These are phyloP conservation scores for Brevipalpus yothersi DNA, from an alignment of 1,140 invertebrate genomes.

Conservation along the genomic window DNA sequence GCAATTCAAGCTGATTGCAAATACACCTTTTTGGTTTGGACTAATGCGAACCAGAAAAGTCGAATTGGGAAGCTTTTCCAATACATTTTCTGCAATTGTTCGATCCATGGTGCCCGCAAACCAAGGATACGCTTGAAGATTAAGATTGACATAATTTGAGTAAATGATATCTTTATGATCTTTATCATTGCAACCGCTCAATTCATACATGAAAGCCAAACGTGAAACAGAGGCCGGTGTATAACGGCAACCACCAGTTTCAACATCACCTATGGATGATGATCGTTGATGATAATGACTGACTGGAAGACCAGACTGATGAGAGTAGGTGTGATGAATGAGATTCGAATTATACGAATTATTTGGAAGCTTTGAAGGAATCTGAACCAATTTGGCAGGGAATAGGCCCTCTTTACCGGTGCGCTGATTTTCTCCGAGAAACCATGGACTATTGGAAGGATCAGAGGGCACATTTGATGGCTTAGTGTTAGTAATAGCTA, in stretches of 20 bases:
- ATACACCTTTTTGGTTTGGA: conserved; percentile 27
- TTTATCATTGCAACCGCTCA: neutral
- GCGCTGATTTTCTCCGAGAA: conserved; percentile 11
- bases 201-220: neutral
- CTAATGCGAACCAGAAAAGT: conserved; percentile 66
- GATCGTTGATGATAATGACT: too few species aligned
- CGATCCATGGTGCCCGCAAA: conserved; percentile 22
- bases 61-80: conserved; percentile 53
- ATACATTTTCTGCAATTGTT: conserved; percentile 42
- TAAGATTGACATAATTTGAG: conserved; percentile 26
- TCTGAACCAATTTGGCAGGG: conserved; percentile 11
- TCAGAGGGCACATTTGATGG: neutral
- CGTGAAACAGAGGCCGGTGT: too few species aligned
- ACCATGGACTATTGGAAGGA: conserved; percentile 1
- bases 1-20: conserved; percentile 57
- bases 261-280: too few species aligned
- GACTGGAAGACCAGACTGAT: too few species aligned
- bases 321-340: too few species aligned
- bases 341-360: too few species aligned
- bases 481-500: conserved; percentile 12
- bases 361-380: too few species aligned
- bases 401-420: conserved; percentile 15
- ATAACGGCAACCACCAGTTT: too few species aligned
- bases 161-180: conserved; percentile 28
- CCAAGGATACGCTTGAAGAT: conserved; percentile 20